Percentiles rank a stretch among this genome's conserved stretches.
These are phyloP conservation scores for Muscicapa adusta DNA, from an alignment of 2,113 vertebrate species.

Conservation along the genomic window DNA sequence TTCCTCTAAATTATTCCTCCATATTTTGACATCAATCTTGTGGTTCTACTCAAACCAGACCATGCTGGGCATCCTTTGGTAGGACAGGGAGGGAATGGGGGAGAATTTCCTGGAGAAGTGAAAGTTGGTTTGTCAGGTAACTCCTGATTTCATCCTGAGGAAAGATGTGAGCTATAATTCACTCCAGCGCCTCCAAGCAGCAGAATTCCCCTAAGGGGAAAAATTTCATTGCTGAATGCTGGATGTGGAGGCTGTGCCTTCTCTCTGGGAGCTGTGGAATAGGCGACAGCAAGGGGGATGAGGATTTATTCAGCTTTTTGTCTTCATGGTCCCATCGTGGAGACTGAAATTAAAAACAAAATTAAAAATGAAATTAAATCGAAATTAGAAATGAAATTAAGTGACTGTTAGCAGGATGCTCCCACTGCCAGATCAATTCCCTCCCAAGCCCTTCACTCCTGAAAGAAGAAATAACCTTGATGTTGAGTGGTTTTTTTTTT, in stretches of 20 bases:
- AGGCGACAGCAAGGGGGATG: neutral
- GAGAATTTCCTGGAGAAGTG: neutral
- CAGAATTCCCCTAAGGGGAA: neutral
- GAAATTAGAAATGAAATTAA: neutral
- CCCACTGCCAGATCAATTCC: neutral
- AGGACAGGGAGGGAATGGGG: neutral
- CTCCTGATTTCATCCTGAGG: neutral
- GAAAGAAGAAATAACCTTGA: neutral
- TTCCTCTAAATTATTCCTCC: neutral
- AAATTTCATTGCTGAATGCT: neutral
- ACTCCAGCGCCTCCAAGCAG: neutral
- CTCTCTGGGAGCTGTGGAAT: neutral
- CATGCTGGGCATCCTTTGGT: neutral
- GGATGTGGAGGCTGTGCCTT: neutral
- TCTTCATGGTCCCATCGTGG: neutral
- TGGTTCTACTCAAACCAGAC: neutral
- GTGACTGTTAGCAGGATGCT: neutral
- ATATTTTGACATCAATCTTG: no score
- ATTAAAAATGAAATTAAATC: neutral
- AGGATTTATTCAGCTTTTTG: neutral
- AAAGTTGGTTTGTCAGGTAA: neutral
- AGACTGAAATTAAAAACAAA: neutral
- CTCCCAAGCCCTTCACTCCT: neutral
- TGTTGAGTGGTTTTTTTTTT: neutral
- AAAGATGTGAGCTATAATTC: neutral